Percentiles rank a stretch among this genome's conserved stretches.
phyloP scores from a whole-genome alignment of 2,888 invertebrate genomes.

The Phorcus lineatus region DNA sequence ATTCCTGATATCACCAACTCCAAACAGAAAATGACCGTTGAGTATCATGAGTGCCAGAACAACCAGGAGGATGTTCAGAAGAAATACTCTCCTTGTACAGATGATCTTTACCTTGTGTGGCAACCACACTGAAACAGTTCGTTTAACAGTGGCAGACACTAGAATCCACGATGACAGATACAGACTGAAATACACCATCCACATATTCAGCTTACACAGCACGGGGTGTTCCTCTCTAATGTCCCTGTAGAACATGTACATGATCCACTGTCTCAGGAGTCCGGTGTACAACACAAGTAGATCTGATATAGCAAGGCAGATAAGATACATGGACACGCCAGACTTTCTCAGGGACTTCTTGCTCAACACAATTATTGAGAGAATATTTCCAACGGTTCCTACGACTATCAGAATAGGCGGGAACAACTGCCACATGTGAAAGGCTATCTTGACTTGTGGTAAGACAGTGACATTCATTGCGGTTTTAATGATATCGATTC shows the following conservation, averaged over 20 bases:
- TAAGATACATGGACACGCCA: neutral
- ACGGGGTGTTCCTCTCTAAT: conserved; percentile 23
- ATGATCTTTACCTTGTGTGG: conserved; percentile 42
- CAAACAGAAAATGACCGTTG: conserved; percentile 35
- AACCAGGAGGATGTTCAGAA: conserved; percentile 19
- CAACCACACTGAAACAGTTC: conserved; percentile 45
- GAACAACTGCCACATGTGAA: neutral
- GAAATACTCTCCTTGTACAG: conserved; percentile 37
- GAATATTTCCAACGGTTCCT: neutral
- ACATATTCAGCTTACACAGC: conserved; percentile 39
- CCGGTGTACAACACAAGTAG: conserved; percentile 41
- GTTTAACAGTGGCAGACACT: conserved; percentile 42
- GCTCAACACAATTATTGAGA: neutral
- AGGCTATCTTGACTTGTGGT: too few species aligned
- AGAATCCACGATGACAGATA: conserved; percentile 47
- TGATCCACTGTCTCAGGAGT: conserved; percentile 43
- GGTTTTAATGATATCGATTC: too few species aligned
- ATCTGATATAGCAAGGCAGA: conserved; percentile 42
- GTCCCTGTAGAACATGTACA: conserved; percentile 36
- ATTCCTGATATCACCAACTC: conserved; percentile 20
- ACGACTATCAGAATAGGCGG: neutral
- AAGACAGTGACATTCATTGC: too few species aligned
- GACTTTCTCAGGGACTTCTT: neutral
- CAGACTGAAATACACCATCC: conserved; percentile 35
- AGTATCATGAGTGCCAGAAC: conserved; percentile 25